Conservation (phyloP, 2,113 vertebrate species). For the Himantopus leucocephalus region DNA sequence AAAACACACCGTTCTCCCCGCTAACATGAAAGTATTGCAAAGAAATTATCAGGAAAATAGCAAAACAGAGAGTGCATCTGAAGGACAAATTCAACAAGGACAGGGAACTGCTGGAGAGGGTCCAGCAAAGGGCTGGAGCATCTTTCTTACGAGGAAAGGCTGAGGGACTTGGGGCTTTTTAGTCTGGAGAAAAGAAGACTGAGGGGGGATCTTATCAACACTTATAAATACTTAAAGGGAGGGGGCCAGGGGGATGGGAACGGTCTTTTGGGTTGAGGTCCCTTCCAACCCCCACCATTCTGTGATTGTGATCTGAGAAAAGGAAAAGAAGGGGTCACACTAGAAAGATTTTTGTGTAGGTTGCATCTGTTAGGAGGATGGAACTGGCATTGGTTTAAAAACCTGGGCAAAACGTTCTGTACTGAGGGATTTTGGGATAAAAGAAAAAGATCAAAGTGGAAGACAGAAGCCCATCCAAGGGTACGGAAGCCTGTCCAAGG, state of each 20-base stretch:
- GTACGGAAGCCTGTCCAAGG: fast-evolving
- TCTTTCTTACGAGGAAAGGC: too few relatives aligned
- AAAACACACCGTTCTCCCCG: neutral
- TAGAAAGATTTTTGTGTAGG: fast-evolving
- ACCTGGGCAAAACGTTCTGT: neutral
- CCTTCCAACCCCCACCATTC: too few relatives aligned
- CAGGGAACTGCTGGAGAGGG: too few relatives aligned
- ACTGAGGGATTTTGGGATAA: neutral
- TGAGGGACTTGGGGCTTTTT: too few relatives aligned
- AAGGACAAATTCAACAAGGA: too few relatives aligned
- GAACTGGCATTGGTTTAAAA: neutral
- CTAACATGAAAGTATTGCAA: neutral
- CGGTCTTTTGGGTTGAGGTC: too few relatives aligned
- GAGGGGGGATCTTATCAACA: too few relatives aligned
- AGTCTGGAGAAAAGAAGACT: too few relatives aligned
- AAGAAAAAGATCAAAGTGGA: fast-evolving
- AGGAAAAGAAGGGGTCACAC: neutral
- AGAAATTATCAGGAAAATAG: neutral
- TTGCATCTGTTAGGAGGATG: neutral
- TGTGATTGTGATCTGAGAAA: neutral
- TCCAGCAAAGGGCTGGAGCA: too few relatives aligned
- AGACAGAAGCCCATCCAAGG: neutral
- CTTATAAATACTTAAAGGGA: too few relatives aligned
- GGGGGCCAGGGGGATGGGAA: too few relatives aligned
- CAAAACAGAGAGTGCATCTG: neutral